phyloP scores from a whole-genome alignment of 2,797 vertebrate genomes.

The Sphenodon punctatus region DNA sequence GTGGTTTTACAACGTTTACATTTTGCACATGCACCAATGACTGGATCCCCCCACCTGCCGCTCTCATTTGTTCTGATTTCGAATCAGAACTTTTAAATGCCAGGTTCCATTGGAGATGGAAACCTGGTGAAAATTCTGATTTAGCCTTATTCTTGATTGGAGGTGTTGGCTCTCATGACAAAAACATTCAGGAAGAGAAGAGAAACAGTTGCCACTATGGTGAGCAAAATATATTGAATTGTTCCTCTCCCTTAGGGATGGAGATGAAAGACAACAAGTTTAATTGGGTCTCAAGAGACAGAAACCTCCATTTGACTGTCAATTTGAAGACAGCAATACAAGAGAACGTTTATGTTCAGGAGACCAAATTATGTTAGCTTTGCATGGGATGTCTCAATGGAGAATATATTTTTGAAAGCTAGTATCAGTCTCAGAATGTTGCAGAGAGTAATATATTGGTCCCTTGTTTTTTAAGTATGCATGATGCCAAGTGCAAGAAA shows the following conservation, averaged over 20 bases:
- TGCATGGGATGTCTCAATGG: neutral
- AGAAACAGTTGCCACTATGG: fast-evolving
- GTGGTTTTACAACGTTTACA: no score
- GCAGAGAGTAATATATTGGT: neutral
- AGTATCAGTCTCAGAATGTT: neutral
- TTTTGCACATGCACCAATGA: no score
- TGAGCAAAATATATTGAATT: neutral
- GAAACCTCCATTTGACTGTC: constrained; percentile 21
- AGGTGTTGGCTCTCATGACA: neutral
- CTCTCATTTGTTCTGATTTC: no score
- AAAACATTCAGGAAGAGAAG: neutral
- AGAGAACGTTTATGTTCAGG: constrained; percentile 19
- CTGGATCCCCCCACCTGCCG: no score
- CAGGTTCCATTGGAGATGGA: no score
- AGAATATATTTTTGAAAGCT: constrained; percentile 4
- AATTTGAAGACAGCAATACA: constrained; percentile 5
- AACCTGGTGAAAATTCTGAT: no score
- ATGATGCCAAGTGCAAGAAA: neutral
- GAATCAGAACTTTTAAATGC: no score
- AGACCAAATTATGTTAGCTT: neutral
- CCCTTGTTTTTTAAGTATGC: neutral
- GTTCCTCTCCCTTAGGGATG: neutral
- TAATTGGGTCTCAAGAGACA: constrained; percentile 51
- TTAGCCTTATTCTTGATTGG: neutral
- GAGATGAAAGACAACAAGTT: neutral